phyloP scores from a whole-genome alignment of 2,888 invertebrate species.

The Serrognathus titanus region DNA sequence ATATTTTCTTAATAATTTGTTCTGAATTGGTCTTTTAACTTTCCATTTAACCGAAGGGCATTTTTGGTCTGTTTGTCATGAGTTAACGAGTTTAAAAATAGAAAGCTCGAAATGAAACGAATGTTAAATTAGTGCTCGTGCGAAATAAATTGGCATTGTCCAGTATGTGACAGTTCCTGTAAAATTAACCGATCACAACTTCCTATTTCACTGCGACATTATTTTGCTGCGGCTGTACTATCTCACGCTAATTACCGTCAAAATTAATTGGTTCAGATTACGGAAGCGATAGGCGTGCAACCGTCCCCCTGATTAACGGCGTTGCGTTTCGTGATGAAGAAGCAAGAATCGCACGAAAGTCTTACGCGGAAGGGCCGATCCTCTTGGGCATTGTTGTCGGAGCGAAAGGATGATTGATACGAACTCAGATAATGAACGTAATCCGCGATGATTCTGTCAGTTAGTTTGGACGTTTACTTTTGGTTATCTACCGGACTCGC shows the following conservation, averaged over 20 bases:
- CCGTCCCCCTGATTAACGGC: not conserved
- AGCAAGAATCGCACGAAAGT: too few species aligned
- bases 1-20: too few species aligned
- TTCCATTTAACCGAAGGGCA: too few species aligned
- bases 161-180: constrained; percentile 32
- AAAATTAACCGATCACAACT: constrained; percentile 43
- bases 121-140: constrained; percentile 35
- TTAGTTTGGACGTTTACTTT: constrained; percentile 20
- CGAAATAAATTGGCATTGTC: constrained; percentile 36
- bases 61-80: too few species aligned
- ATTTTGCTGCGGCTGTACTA: constrained; percentile 31
- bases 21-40: too few species aligned
- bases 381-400: constrained; percentile 10
- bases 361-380: constrained; percentile 2
- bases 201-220: constrained; percentile 30
- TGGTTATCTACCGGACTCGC: constrained; percentile 11
- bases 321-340: not conserved
- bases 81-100: too few species aligned
- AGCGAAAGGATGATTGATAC: constrained; percentile 19
- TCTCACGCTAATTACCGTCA: constrained; percentile 32
- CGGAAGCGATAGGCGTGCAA: constrained; percentile 2
- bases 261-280: constrained; percentile 20
- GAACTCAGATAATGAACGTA: constrained; percentile 22
- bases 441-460: constrained; percentile 20
- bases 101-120: too few species aligned